Percentiles rank a stretch among this genome's conserved stretches.
phyloP scores from a whole-genome alignment of 2,888 invertebrate genomes.

The Scaptomyza polygonia region DNA sequence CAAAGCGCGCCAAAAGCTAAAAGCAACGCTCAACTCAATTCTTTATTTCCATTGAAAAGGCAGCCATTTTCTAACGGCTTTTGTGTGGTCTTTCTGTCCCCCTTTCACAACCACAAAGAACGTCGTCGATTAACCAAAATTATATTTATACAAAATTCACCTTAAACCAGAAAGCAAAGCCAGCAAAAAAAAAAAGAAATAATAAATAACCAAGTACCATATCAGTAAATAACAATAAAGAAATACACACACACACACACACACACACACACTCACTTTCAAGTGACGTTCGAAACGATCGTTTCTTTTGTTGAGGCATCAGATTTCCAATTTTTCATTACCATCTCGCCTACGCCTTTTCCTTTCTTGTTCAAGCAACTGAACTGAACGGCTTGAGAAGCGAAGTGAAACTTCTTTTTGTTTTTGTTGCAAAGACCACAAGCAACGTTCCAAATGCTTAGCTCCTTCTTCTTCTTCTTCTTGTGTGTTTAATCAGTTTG shows the following conservation, averaged over 20 bases:
- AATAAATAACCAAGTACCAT: no score
- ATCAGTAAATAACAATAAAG: constrained; percentile 39
- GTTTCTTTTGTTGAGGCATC: constrained; percentile 47
- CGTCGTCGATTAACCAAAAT: not conserved
- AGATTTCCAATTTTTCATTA: constrained; percentile 57
- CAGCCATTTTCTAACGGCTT: constrained; percentile 49
- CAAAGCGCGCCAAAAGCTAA: constrained; percentile 65
- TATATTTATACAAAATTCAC: constrained; percentile 51
- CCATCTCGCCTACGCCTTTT: constrained; percentile 50
- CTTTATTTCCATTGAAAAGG: constrained; percentile 28
- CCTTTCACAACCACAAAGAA: constrained; percentile 26
- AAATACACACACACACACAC: constrained; percentile 7
- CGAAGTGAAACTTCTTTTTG: constrained; percentile 12
- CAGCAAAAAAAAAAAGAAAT: constrained; percentile 45
- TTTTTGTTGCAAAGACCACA: constrained; percentile 32
- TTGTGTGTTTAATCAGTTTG: constrained; percentile 59
- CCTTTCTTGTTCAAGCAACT: no score
- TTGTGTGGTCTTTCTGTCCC: constrained; percentile 55
- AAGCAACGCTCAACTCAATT: constrained; percentile 45
- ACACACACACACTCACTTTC: not conserved
- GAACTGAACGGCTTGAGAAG: constrained; percentile 7
- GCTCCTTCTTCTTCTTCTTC: not conserved
- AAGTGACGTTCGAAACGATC: constrained; percentile 18
- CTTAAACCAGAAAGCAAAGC: constrained; percentile 60
- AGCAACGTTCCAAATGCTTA: constrained; percentile 33